phyloP scores from a whole-genome alignment of 2,888 invertebrate species.

The Panzeria rudis region DNA sequence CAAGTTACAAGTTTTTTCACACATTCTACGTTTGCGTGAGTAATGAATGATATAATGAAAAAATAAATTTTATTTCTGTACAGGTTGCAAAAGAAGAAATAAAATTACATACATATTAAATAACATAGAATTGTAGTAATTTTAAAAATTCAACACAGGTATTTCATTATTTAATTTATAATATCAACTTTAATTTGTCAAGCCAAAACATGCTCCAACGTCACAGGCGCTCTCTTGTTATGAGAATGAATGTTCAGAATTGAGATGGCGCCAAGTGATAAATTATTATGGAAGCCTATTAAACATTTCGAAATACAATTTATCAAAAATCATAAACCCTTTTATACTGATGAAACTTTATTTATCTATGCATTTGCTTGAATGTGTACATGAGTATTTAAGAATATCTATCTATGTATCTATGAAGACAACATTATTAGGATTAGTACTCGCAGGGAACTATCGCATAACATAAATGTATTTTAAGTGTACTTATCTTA shows the following conservation, averaged over 20 bases:
- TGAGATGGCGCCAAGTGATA: constrained; percentile 72
- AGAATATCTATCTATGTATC: neutral
- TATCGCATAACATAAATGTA: constrained; percentile 45
- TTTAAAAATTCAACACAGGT: constrained; percentile 69
- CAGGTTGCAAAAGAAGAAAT: constrained; percentile 29
- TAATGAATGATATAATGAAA: constrained; percentile 58
- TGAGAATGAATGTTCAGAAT: constrained; percentile 38
- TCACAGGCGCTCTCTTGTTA: constrained; percentile 29
- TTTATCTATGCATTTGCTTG: constrained; percentile 18
- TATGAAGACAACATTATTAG: constrained; percentile 36
- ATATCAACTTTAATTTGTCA: constrained; percentile 70
- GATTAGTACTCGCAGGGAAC: constrained; percentile 26
- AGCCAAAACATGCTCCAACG: constrained; percentile 47
- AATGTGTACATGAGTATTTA: neutral
- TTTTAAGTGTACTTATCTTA: constrained; percentile 48
- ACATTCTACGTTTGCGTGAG: constrained; percentile 66
- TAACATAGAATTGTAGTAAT: constrained; percentile 45
- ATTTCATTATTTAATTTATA: constrained; percentile 69
- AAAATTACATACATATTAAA: constrained; percentile 8
- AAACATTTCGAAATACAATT: constrained; percentile 48
- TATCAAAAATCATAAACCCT: constrained; percentile 48
- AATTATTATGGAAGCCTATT: constrained; percentile 61
- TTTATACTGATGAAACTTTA: constrained; percentile 12
- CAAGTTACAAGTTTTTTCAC: constrained; percentile 63
- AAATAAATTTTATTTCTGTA: constrained; percentile 49